Conservation (phyloP, 2,113 vertebrate species). For the Platanista minor region DNA sequence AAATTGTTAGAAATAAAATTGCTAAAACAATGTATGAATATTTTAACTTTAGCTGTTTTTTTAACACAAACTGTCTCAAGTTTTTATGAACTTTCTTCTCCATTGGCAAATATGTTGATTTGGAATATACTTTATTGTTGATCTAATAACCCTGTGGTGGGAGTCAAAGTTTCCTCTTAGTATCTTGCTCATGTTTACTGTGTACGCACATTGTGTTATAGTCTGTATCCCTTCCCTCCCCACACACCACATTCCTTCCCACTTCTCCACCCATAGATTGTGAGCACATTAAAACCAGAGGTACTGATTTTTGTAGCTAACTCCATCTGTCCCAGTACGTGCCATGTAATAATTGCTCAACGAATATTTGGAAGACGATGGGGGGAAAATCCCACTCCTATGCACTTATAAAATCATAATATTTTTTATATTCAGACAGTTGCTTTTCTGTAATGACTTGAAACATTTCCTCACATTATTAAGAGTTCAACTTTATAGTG, state of each 20-base stretch:
- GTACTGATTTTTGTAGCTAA: background rate
- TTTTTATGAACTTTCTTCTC: background rate
- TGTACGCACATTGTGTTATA: background rate
- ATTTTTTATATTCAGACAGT: constrained; percentile 26
- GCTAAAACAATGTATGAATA: background rate
- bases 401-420: background rate
- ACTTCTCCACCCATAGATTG: background rate
- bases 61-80: background rate
- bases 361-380: background rate
- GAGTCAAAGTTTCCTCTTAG: background rate
- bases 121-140: background rate
- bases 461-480: constrained; percentile 46
- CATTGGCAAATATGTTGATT: background rate
- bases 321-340: background rate
- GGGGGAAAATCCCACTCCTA: background rate
- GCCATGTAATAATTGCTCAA: background rate
- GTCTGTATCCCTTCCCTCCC: background rate
- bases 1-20: background rate
- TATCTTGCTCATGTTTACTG: background rate
- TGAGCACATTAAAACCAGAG: background rate
- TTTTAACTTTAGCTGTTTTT: background rate
- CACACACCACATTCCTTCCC: background rate
- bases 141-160: background rate
- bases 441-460: constrained; percentile 20
- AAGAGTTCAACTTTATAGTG: constrained; percentile 31